Base-by-base conservation (phyloP, 2,113 vertebrate species). In the Nesogale talazaci region DNA sequence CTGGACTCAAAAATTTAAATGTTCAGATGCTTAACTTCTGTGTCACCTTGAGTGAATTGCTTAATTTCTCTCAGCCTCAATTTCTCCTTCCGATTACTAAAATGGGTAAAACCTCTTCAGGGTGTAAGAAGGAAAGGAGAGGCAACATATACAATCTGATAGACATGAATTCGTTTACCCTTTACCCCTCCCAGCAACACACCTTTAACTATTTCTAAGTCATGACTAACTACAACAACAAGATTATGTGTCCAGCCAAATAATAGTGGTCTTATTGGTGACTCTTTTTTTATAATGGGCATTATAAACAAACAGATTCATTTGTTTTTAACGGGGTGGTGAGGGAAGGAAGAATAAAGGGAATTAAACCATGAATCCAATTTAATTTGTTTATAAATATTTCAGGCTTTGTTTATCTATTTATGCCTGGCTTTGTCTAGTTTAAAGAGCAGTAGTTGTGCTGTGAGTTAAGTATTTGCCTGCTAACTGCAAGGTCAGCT, bases 121-220 rank as follows among this genome's bases (percentile, higher is more conserved):
- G 70, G 31, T 72, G 57, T 23, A 83, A 79, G 15, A 34, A 69
- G 46, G 42, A 83, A 75, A 87, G 87, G 56, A 90, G 25, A 77
- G 59, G 14, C 46, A 16, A 76, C 57, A 36, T 40, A 23, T 72
- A 29, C 22, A 36, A 83, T 34, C 14, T 56, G 12, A 70, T 1
- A 20, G 10, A 34, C 1, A 40, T 83, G 46, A 11, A 10, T 52
- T 52, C 17, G 78, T 1, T 6, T 36, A 6, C 56, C 42, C 29
- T 6, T 70, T 59, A 74, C 22, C 75, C 27, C 29, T n/a, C 12
- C 16, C 31, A 52, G 46, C 10, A 12, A 52, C 5, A 52, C 5
- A 25, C 23, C 40, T 81, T 85, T 46, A 86, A 63, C 77, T 67
- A 25, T 70, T 82, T 94, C 40, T 83, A 74, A 92, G 59, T 81